Conservation (phyloP, 92 coral and sea anemone genomes). For the Scolanthus callimorphus region DNA sequence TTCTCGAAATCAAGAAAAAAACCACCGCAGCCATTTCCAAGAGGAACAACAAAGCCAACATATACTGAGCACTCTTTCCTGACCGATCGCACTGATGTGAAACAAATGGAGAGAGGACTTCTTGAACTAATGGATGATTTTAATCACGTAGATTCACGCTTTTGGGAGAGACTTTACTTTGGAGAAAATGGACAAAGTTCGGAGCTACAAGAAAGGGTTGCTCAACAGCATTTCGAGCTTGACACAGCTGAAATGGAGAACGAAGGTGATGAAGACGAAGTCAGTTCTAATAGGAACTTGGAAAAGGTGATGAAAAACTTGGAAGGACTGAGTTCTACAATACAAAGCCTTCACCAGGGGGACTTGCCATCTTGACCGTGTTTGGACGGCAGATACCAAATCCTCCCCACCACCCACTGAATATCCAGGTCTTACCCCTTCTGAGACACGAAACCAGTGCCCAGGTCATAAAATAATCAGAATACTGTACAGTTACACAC, state of each 20-base stretch:
- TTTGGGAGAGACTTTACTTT: constrained; percentile 90
- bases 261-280: constrained; percentile 59
- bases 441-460: no score
- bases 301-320: constrained; percentile 95
- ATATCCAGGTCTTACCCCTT: no score
- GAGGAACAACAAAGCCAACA: background rate
- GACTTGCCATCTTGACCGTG: no score
- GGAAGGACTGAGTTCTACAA: constrained; percentile 75
- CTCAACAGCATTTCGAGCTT: constrained; percentile 92
- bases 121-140: constrained; percentile 91
- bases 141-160: constrained; percentile 95
- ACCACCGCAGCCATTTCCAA: no score
- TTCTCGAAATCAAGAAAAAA: constrained; percentile 34
- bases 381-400: no score
- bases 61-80: constrained; percentile 86
- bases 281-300: constrained; percentile 66
- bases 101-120: constrained; percentile 94
- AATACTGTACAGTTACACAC: no score
- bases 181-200: constrained; percentile 96
- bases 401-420: no score
- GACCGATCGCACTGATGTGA: constrained; percentile 93
- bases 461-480: no score
- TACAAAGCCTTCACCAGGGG: constrained; percentile 85
- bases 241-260: constrained; percentile 65
- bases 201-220: constrained; percentile 93